These are phyloP conservation scores for Bombyx mandarina DNA, from an alignment of 1,140 invertebrate genomes.

Conservation along the genomic window DNA sequence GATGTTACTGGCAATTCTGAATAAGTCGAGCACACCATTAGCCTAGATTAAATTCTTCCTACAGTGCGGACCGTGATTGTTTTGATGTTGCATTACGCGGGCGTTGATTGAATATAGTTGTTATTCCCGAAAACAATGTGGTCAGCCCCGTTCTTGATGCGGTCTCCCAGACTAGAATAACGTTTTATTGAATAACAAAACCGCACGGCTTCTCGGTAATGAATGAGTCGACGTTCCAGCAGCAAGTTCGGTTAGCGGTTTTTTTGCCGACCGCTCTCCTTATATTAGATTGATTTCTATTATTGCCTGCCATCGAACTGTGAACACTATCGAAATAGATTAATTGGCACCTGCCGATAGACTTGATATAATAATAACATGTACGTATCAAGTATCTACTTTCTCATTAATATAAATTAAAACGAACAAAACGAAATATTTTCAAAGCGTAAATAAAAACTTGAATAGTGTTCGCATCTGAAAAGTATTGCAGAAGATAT, in stretches of 20 bases:
- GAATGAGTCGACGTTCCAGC: slow-evolving; percentile 47
- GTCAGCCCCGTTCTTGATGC: slow-evolving; percentile 25
- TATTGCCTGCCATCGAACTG: slow-evolving; percentile 37
- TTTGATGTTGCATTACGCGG: no score
- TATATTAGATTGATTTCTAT: slow-evolving; percentile 56
- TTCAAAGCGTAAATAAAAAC: no score
- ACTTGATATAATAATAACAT: slow-evolving; percentile 20
- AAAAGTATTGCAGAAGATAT: no score
- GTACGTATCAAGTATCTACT: slow-evolving; percentile 16
- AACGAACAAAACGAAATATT: slow-evolving; percentile 2
- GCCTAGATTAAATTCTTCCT: no score
- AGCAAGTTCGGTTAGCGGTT: slow-evolving; percentile 55
- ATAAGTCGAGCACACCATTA: no score
- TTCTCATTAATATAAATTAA: slow-evolving; percentile 19
- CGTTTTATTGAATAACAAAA: slow-evolving; percentile 53
- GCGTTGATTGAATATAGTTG: neutral
- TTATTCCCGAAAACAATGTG: slow-evolving; percentile 18
- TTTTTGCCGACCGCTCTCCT: slow-evolving; percentile 53
- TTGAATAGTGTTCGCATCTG: no score
- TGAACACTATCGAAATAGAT: slow-evolving; percentile 41
- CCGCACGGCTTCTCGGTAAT: slow-evolving; percentile 43
- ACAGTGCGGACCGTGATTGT: no score
- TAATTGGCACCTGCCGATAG: slow-evolving; percentile 37
- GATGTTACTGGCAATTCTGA: no score
- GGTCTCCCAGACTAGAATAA: slow-evolving; percentile 30